Conservation (phyloP, 2,113 vertebrate genomes). For the Thamnophis sirtalis region DNA sequence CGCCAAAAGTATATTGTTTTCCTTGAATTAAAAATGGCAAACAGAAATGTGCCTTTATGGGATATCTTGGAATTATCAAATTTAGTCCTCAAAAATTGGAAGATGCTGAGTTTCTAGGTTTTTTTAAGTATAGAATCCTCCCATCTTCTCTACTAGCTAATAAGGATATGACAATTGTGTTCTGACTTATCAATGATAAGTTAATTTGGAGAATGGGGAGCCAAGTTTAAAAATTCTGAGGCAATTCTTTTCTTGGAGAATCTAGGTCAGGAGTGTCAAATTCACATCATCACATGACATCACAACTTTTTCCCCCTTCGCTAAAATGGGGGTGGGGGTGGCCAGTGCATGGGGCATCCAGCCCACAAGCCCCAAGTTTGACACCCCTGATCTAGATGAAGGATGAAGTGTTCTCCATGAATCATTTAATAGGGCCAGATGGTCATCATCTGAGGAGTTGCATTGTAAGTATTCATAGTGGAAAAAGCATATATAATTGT, state of each 20-base stretch:
- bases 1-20: neutral
- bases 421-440: neutral
- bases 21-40: neutral
- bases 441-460: neutral
- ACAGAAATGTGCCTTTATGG: neutral
- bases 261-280: neutral
- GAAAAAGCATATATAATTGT: neutral
- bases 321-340: too few relatives aligned
- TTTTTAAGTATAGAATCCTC: neutral
- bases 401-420: neutral
- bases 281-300: too few relatives aligned
- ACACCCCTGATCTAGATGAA: too few relatives aligned
- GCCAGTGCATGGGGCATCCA: too few relatives aligned
- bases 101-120: neutral
- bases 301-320: too few relatives aligned
- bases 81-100: neutral
- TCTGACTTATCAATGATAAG: neutral
- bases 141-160: neutral
- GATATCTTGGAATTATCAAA: neutral
- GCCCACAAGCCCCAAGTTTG: too few relatives aligned
- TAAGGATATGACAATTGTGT: neutral
- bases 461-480: neutral
- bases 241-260: neutral
- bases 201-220: neutral
- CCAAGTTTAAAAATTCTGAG: neutral